Evolutionary conservation across 2,113 vertebrate genomes (phyloP).

Genomic region (Chrysemys picta): DNA sequence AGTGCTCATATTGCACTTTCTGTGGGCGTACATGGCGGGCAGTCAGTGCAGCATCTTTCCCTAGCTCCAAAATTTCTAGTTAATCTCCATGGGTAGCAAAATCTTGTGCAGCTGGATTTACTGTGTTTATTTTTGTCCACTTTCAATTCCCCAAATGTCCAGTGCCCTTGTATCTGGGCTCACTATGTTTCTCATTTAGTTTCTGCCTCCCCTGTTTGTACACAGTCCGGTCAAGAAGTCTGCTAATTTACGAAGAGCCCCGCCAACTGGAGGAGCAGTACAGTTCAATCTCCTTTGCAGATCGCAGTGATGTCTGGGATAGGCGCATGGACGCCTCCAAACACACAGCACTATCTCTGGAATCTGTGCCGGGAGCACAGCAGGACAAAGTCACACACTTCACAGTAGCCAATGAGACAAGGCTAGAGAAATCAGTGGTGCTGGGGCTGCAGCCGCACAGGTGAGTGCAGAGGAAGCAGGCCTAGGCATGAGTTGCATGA

Average conservation of each 20-base stretch:
- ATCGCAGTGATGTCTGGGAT: conserved; percentile 82
- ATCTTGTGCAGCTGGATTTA: neutral
- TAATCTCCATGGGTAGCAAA: neutral
- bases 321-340: conserved; percentile 82
- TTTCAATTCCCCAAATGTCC: neutral
- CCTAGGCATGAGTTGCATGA: neutral
- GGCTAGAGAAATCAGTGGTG: conserved; percentile 84
- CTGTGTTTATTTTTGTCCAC: neutral
- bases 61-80: neutral
- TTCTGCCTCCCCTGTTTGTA: conserved; percentile 19
- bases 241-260: conserved; percentile 89
- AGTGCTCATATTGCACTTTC: neutral
- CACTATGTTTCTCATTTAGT: neutral
- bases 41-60: conserved; percentile 2
- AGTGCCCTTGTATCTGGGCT: neutral
- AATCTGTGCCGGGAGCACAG: conserved; percentile 65
- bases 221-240: conserved; percentile 93
- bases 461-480: conserved; percentile 57
- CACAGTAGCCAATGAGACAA: conserved; percentile 85
- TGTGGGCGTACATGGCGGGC: neutral
- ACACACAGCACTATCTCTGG: conserved; percentile 76
- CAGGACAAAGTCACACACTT: conserved; percentile 79
- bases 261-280: conserved; percentile 83
- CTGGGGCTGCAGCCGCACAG: conserved; percentile 86
- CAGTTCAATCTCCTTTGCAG: conserved; percentile 82